Evolutionary conservation across 23 tunicate species (phyloP).

Genomic region (Diplosoma virens): DNA sequence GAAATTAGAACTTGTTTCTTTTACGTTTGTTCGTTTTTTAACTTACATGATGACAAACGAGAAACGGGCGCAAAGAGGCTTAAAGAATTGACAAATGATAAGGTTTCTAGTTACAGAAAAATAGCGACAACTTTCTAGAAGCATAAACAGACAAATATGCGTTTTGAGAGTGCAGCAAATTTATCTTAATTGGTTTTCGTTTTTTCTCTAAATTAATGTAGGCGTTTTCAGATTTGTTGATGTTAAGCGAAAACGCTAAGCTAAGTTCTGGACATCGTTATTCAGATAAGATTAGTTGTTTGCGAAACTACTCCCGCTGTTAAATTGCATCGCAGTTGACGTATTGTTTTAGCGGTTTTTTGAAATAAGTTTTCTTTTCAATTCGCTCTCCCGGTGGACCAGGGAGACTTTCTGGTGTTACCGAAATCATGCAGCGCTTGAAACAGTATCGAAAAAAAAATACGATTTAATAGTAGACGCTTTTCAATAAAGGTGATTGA

Average conservation of each 20-base stretch:
- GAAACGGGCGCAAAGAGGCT: background rate
- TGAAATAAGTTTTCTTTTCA: too few species aligned
- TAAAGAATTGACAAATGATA: background rate
- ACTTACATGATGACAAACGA: constrained; percentile 15
- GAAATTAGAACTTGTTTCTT: background rate
- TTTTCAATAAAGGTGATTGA: too few species aligned
- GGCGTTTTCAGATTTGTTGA: background rate
- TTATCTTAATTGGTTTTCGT: background rate
- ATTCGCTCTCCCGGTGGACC: too few species aligned
- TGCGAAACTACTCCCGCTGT: too few species aligned
- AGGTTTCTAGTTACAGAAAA: constrained; percentile 5
- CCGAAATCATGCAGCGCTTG: too few species aligned
- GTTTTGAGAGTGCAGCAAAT: background rate
- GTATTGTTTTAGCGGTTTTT: too few species aligned
- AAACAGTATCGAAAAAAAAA: too few species aligned
- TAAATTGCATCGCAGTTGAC: too few species aligned
- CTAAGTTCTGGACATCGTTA: background rate
- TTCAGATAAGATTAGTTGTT: background rate
- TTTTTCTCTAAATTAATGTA: background rate
- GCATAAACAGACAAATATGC: background rate
- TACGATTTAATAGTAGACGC: too few species aligned
- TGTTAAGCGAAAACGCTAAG: constrained; percentile 5
- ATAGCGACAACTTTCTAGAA: background rate
- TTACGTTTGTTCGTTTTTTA: too few species aligned
- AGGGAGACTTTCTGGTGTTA: too few species aligned